Percentiles rank a stretch among this genome's conserved stretches.
Conservation (phyloP, 2,113 vertebrate genomes). For the Megaceryle maxima region DNA sequence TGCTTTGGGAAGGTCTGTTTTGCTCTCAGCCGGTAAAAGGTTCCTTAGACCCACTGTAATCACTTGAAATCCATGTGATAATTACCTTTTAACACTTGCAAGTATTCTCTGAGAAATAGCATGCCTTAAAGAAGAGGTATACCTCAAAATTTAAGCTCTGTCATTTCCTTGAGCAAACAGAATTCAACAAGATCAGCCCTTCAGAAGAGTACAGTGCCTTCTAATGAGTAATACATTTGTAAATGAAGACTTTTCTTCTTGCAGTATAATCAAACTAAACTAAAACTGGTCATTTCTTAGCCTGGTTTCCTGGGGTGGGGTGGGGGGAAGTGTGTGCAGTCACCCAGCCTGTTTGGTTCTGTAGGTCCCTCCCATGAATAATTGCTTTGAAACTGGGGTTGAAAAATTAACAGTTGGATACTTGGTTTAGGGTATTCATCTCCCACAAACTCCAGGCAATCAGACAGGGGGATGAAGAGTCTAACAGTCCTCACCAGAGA, state of each 20-base stretch:
- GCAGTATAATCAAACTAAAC: not conserved
- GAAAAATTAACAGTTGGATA: not conserved
- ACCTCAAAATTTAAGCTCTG: not conserved
- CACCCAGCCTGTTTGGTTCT: not conserved
- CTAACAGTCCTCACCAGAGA: not conserved
- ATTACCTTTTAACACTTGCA: not conserved
- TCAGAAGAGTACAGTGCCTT: not conserved
- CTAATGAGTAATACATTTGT: not conserved
- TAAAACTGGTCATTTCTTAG: not conserved
- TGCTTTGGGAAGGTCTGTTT: not conserved
- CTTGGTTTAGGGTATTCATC: not conserved
- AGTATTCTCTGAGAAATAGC: not conserved
- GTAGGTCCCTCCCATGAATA: not conserved
- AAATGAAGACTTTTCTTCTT: not conserved
- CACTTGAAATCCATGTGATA: not conserved
- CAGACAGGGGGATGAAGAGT: not conserved
- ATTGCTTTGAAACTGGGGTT: not conserved
- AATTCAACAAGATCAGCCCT: not conserved
- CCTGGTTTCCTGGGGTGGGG: not conserved
- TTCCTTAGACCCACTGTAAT: not conserved
- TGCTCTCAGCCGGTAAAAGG: not conserved
- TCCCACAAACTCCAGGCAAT: not conserved
- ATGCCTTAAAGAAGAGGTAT: not conserved
- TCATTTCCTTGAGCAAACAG: not conserved
- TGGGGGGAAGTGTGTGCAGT: not conserved